phyloP scores from a whole-genome alignment of 2,113 vertebrate species.

The Ammodramus savannarum region DNA sequence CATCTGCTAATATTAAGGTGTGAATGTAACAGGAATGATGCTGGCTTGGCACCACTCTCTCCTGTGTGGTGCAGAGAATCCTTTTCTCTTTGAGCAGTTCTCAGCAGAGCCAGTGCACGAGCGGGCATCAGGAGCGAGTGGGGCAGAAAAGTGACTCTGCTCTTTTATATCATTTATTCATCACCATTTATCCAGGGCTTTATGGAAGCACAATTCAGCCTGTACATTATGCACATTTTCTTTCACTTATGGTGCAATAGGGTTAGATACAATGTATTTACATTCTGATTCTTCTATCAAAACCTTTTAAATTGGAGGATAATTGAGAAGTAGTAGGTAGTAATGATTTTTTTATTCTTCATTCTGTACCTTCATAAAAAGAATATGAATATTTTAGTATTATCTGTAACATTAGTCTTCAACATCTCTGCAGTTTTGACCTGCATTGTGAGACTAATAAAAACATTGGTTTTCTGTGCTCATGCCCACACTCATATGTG shows the following conservation, averaged over 20 bases:
- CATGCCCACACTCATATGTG: too few species aligned
- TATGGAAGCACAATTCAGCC: neutral
- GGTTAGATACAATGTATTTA: neutral
- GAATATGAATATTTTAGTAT: neutral
- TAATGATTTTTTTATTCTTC: neutral
- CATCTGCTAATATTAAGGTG: neutral
- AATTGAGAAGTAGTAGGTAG: neutral
- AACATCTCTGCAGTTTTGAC: neutral
- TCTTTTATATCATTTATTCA: neutral
- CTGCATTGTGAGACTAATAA: neutral
- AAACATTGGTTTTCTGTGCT: neutral
- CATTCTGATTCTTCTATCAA: neutral
- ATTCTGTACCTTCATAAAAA: neutral
- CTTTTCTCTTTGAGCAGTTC: neutral
- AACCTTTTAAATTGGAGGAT: neutral
- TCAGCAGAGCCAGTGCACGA: neutral
- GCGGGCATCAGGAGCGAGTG: neutral
- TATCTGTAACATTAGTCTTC: neutral
- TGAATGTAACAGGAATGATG: neutral
- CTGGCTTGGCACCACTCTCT: neutral
- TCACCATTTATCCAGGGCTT: neutral
- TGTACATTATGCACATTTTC: neutral
- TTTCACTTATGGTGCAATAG: neutral
- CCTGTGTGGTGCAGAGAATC: fast-evolving
- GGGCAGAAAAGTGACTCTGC: neutral